phyloP scores from a whole-genome alignment of 2,797 vertebrate species.

The Eidolon dupreanum region DNA sequence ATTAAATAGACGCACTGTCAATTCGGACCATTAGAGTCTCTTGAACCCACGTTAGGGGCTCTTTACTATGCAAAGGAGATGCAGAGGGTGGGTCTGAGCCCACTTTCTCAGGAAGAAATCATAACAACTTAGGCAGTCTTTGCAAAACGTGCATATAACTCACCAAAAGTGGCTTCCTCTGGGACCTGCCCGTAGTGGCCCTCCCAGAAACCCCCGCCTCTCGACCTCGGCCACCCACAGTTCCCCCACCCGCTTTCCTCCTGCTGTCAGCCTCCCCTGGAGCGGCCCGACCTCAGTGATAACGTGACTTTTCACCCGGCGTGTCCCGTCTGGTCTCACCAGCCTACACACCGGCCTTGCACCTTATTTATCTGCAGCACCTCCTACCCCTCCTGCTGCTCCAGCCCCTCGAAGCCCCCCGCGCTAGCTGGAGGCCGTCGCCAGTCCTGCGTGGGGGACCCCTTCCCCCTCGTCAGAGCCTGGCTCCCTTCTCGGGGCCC shows the following conservation, averaged over 20 bases:
- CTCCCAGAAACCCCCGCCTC: background rate
- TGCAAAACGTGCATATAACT: background rate
- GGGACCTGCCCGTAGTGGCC: too few relatives aligned
- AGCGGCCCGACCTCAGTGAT: rapidly evolving
- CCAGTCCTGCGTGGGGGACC: rapidly evolving
- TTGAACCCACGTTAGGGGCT: background rate
- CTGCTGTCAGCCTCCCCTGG: background rate
- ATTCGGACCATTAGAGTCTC: background rate
- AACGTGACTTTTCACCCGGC: too few relatives aligned
- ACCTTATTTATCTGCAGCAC: too few relatives aligned
- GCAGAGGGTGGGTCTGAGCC: background rate
- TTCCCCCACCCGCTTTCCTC: rapidly evolving
- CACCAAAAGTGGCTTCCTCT: background rate
- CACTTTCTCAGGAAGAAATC: background rate
- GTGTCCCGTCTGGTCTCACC: too few relatives aligned
- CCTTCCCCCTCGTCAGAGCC: background rate
- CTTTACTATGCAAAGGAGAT: background rate
- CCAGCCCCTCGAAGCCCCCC: background rate
- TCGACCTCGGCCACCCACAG: rapidly evolving
- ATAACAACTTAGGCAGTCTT: background rate
- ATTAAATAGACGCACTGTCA: background rate
- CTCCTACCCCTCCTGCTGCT: too few relatives aligned
- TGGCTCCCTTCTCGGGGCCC: background rate
- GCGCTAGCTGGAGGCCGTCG: background rate
- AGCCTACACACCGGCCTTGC: background rate